These are phyloP conservation scores for Marmota flaviventris DNA, from an alignment of 2,113 vertebrate species.

Conservation along the genomic window DNA sequence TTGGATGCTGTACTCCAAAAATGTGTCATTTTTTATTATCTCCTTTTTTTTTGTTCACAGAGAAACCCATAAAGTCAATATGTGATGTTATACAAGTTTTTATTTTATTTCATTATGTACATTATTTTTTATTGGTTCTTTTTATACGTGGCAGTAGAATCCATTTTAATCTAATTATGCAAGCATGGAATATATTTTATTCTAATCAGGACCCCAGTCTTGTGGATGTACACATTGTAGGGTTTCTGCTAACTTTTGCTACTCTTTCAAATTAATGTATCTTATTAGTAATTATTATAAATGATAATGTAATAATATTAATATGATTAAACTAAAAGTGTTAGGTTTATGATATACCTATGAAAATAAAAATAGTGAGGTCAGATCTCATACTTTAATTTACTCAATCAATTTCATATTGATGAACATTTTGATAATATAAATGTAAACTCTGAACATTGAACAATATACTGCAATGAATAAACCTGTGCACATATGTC, in stretches of 20 bases:
- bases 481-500: neutral
- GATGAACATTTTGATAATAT: neutral
- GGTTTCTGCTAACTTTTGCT: neutral
- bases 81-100: neutral
- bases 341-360: neutral
- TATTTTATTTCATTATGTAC: neutral
- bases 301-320: neutral
- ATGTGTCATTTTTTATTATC: neutral
- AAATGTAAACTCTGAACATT: neutral
- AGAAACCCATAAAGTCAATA: neutral
- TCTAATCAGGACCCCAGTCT: no score
- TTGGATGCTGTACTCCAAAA: no score
- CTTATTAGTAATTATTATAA: neutral
- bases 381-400: neutral
- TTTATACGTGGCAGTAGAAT: no score
- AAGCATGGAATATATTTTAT: no score
- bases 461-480: neutral
- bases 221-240: neutral
- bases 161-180: no score
- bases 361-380: neutral
- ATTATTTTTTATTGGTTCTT: no score
- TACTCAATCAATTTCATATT: neutral
- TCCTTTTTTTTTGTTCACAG: neutral
- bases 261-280: neutral
- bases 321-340: neutral